Base-by-base conservation (phyloP, 2,888 invertebrate genomes). In the Melolontha melolontha region DNA sequence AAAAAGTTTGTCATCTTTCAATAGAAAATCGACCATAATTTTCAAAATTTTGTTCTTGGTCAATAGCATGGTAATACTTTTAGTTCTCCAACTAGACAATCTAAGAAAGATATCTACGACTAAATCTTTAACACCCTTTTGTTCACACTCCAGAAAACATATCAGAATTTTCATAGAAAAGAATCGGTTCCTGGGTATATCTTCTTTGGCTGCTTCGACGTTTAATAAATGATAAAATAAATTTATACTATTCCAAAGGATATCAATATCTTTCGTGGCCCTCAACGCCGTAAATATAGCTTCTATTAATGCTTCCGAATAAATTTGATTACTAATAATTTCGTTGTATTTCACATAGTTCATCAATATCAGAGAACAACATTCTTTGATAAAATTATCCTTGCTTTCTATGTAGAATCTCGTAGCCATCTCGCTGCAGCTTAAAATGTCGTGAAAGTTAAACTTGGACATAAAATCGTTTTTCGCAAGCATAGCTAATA, bases 321-420 rank as follows among this genome's bases (percentile, higher is more conserved):
- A 59, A 12, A 66, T 49, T 29, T 66, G 57, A 41, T 22, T 34
- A n/a, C 40, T 6, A 11, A 66, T 41, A 10, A 66, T 7, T 4
- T 49, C 40, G 29, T 59, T 59, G 27, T 50, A 41, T 14, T 22
- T 59, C 7, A 50, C 22, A 40, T 50, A 27, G 14, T 66, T 47
- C 39, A 57, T 16, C 40, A 66, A 14, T 27, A 59, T 59, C 11
- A 59, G 27, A 1, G 66, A 66, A 29, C 27, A 12, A 22, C 57
- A 57, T 66, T 66, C 66, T 17, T 59, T 59, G 1, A 66, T 27
- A 27, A 66, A 66, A 59, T 50, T 50, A 14, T 66, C 59, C 5
- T 8, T 12, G 14, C 14, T 59, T 8, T 50, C 49, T 12, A 66
- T 42, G 16, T 41, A 66, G 8, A 59, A 44, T 11, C 59, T 27